phyloP scores from a whole-genome alignment of 2,797 vertebrate species.

The Enteromius thamalakanensis region DNA sequence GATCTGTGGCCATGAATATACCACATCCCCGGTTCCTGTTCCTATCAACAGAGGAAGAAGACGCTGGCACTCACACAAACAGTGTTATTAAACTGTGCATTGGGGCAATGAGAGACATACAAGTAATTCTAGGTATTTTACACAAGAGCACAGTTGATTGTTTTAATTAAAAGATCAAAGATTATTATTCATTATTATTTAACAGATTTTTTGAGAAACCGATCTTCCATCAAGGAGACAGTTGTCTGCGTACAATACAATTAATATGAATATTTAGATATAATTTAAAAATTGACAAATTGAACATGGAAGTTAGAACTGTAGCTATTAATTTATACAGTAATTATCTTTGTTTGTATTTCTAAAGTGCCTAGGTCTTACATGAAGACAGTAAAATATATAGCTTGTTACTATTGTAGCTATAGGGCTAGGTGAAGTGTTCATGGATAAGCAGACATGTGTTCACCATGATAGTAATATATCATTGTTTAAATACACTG shows the following conservation, averaged over 20 bases:
- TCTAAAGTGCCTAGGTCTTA: neutral
- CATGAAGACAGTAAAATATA: neutral
- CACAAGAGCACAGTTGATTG: neutral
- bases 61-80: neutral
- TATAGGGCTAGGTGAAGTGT: neutral
- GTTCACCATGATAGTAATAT: neutral
- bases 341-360: neutral
- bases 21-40: slow-evolving; percentile 33
- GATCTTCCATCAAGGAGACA: too few species aligned
- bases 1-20: neutral
- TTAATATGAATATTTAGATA: too few species aligned
- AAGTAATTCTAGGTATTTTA: neutral
- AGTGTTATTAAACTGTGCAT: neutral
- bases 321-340: neutral
- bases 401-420: neutral
- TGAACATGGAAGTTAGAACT: neutral
- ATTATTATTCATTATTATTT: neutral
- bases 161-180: neutral
- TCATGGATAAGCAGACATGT: neutral
- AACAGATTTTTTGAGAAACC: neutral
- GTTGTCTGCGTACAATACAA: too few species aligned
- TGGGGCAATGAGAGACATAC: neutral
- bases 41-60: slow-evolving; percentile 24
- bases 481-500: neutral
- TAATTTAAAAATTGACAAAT: too few species aligned